A percentile compares a stretch with the other conserved stretches of the same genome.
Conservation (phyloP, 64 coral and sea anemone genomes). For the Stylophora pistillata region DNA sequence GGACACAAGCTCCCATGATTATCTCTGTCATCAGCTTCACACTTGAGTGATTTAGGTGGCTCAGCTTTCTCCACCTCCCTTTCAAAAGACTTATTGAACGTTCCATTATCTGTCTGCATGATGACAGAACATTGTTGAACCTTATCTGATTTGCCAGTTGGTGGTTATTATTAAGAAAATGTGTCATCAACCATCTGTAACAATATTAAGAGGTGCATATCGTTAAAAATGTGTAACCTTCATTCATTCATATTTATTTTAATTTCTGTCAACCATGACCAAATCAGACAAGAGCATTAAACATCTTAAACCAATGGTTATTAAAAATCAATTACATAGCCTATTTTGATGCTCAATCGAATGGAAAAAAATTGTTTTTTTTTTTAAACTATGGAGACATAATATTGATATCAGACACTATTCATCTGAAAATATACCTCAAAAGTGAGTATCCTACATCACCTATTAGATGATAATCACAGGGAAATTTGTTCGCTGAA, state of each 20-base stretch:
- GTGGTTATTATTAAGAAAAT: neutral
- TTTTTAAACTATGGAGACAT: too few relatives aligned
- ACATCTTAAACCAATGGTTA: too few relatives aligned
- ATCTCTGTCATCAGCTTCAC: neutral
- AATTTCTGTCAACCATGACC: too few relatives aligned
- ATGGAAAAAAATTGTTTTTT: too few relatives aligned
- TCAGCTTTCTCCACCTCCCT: neutral
- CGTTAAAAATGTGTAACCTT: too few relatives aligned
- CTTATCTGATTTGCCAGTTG: neutral
- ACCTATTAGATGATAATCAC: slow-evolving; percentile 30
- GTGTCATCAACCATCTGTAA: neutral
- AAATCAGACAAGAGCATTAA: too few relatives aligned
- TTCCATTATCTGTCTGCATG: neutral
- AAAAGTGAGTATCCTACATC: slow-evolving; percentile 48
- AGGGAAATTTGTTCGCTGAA: neutral
- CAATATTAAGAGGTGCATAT: too few relatives aligned
- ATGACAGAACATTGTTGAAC: slow-evolving; percentile 14
- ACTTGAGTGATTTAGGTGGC: neutral
- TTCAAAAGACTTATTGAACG: slow-evolving; percentile 10
- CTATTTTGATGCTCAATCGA: too few relatives aligned
- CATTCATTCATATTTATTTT: too few relatives aligned
- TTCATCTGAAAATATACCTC: neutral
- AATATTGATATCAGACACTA: neutral
- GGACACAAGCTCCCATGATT: neutral
- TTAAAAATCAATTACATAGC: too few relatives aligned